Base-by-base conservation (phyloP, 1,140 invertebrate species). In the Conopomorpha cramerella region DNA sequence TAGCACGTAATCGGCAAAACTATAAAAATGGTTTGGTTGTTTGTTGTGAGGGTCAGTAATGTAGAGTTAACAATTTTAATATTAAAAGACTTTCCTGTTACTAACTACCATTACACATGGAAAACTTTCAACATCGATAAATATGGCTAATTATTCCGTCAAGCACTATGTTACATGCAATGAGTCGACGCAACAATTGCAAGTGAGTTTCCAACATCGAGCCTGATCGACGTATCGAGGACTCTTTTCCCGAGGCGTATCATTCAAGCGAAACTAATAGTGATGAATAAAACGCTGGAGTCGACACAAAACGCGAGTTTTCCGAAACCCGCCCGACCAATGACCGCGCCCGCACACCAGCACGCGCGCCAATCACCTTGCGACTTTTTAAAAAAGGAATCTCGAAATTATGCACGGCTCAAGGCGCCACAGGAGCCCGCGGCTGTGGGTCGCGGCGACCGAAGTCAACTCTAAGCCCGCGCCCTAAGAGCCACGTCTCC, bases 251-350 rank as follows among this genome's bases (percentile, higher is more conserved):
- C 38, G 27, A 44, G 25, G 38, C 38, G 47, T 55, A 42, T 64
- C 58, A 56, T 43, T 54, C 55, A 55, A 62, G 60, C 67, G 55
- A 68, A 68, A 72, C 64, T 72, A 72, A 72, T 68, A 66, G 64
- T 63, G 50, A 62, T 55, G 65, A 65, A 64, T 60, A 62, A 55
- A 63, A 61, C 52, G 56, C 42, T 41, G 49, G 36, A 39, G 45
- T 42, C 51, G 44, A 47, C 61, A 68, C 60, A 64, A 65, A 62
- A 61, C 40, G 39, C 41, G 43, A 56, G 62, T 62, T 63, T 66
- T 55, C 47, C 51, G 43, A 40, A 43, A 40, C 50, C 37, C 37
- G 49, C 42, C 31, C 53, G 46, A 57, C 63, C 65, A 67, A 72
- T 66, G 38, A 40, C 43, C 10, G 39, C 32, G 30, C 39, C 30